phyloP scores from a whole-genome alignment of 1,140 invertebrate genomes.

The Cherax destructor region DNA sequence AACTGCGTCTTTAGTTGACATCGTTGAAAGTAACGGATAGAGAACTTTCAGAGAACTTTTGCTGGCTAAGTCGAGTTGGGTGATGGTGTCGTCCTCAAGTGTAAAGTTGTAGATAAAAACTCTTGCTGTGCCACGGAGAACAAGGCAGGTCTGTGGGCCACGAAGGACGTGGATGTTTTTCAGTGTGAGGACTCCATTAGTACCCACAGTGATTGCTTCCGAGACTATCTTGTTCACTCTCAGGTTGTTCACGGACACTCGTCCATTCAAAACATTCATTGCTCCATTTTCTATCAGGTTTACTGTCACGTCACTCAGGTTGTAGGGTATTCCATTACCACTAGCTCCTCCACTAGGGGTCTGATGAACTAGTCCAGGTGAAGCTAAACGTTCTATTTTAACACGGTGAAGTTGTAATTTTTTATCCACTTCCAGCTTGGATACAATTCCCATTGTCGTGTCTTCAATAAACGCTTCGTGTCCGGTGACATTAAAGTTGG shows the following conservation, averaged over 20 bases:
- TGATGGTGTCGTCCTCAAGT: conserved; percentile 8
- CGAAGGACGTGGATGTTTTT: neutral
- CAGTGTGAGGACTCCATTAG: neutral
- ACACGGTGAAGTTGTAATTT: neutral
- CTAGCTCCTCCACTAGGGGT: neutral
- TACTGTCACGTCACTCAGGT: neutral
- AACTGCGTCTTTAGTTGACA: neutral
- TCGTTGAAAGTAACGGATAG: neutral
- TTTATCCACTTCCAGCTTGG: neutral
- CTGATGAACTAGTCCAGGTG: conserved; percentile 3
- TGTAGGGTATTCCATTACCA: neutral
- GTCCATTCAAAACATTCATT: neutral
- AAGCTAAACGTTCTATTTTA: neutral
- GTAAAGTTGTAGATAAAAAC: conserved; percentile 16
- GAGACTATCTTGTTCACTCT: neutral
- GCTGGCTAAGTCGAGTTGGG: neutral
- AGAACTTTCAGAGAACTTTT: neutral
- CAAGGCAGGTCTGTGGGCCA: neutral
- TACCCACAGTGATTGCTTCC: conserved; percentile 6
- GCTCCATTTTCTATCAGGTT: neutral
- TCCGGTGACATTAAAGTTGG: neutral
- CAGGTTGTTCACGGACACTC: conserved; percentile 4
- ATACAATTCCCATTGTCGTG: neutral
- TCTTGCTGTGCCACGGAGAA: neutral
- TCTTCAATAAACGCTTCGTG: conserved; percentile 2